A percentile compares a stretch with the other conserved stretches of the same genome.
Conservation (phyloP, 2,888 invertebrate species). For the Cerceris rybyensis region DNA sequence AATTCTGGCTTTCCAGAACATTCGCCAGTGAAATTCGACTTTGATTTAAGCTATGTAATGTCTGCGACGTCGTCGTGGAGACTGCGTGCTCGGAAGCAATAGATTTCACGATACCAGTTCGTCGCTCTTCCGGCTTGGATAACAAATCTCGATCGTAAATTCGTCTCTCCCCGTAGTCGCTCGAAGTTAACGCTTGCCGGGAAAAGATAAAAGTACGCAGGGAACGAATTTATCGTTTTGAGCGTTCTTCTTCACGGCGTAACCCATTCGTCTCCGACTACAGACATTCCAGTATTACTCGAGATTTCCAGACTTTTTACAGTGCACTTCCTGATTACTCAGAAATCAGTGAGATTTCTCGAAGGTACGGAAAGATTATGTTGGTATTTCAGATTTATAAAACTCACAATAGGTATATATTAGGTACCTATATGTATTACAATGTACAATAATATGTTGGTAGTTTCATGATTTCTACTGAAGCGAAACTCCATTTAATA, state of each 20-base stretch:
- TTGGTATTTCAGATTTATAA: no score
- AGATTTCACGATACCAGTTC: slow-evolving; percentile 56
- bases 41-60: slow-evolving; percentile 46
- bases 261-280: no score
- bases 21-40: slow-evolving; percentile 31
- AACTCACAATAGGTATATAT: no score
- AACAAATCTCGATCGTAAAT: slow-evolving; percentile 55
- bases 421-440: no score
- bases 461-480: no score
- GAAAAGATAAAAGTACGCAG: slow-evolving; percentile 45
- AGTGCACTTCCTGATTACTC: no score
- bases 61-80: slow-evolving; percentile 27
- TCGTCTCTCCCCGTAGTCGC: slow-evolving; percentile 44
- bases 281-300: no score
- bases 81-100: slow-evolving; percentile 65
- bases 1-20: background rate
- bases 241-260: background rate
- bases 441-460: no score
- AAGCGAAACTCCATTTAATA: no score
- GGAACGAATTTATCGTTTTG: slow-evolving; percentile 24
- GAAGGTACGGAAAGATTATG: no score
- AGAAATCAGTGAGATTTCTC: no score
- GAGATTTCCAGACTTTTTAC: no score
- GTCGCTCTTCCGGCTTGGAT: slow-evolving; percentile 52
- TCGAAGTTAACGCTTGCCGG: slow-evolving; percentile 40